Conservation (phyloP, 2,888 invertebrate genomes). For the Agrotis puta region DNA sequence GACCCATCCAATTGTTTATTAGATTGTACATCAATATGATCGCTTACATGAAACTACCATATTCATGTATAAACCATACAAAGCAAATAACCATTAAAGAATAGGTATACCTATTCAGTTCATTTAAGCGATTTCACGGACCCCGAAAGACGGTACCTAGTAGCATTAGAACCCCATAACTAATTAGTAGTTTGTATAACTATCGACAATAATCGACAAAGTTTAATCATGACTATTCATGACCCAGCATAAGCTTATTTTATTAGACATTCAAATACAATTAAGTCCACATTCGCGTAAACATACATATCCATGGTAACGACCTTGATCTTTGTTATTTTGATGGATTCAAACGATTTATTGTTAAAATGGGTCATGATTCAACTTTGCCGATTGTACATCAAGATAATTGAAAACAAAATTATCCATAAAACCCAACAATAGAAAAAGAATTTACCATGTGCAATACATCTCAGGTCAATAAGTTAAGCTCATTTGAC, state of each 20-base stretch:
- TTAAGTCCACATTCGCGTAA: too few species aligned
- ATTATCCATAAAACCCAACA: constrained; percentile 10
- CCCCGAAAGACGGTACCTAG: constrained; percentile 52
- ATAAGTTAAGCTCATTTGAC: constrained; percentile 26
- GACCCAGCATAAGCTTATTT: too few species aligned
- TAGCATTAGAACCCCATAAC: constrained; percentile 35
- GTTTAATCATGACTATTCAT: too few species aligned
- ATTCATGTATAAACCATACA: constrained; percentile 41
- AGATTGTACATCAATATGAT: constrained; percentile 41
- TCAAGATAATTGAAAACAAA: constrained; percentile 14
- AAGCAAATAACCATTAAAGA: constrained; percentile 61
- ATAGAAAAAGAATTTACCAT: constrained; percentile 15
- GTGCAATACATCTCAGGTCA: constrained; percentile 22
- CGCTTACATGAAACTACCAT: constrained; percentile 26
- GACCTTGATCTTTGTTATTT: too few species aligned
- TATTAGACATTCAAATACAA: too few species aligned
- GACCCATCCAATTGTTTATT: constrained; percentile 39
- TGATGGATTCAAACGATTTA: too few species aligned
- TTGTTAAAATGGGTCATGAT: too few species aligned
- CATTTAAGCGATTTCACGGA: constrained; percentile 58
- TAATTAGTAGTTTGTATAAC: constrained; percentile 29
- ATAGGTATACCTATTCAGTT: constrained; percentile 65
- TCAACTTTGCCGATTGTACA: too few species aligned
- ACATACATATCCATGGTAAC: too few species aligned
- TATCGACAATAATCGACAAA: too few species aligned